Evolutionary conservation across 2,888 invertebrate genomes (phyloP).

Genomic region (Baccha elongata): DNA sequence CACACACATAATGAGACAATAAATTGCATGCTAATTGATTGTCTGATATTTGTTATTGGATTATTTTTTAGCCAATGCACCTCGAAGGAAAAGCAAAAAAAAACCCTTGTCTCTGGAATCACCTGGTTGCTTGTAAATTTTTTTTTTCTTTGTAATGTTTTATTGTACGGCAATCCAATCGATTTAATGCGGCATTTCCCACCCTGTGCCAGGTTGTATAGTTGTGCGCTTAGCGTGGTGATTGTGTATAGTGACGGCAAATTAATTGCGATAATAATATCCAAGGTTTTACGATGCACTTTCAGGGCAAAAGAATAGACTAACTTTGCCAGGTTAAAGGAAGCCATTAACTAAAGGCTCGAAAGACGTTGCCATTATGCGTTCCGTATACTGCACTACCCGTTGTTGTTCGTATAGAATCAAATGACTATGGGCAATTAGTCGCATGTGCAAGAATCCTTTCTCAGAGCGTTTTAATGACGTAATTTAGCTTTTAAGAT

Average conservation of each 20-base stretch:
- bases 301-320: slow-evolving; percentile 36
- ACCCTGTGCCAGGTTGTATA: slow-evolving; percentile 15
- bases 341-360: slow-evolving; percentile 56
- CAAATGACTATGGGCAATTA: slow-evolving; percentile 66
- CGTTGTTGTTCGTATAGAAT: slow-evolving; percentile 11
- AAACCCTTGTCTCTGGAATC: slow-evolving; percentile 12
- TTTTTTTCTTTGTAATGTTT: background rate
- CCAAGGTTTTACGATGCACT: slow-evolving; percentile 59
- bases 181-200: slow-evolving; percentile 47
- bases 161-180: slow-evolving; percentile 15
- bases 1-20: slow-evolving; percentile 60
- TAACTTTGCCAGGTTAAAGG: slow-evolving; percentile 41
- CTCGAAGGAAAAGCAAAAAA: background rate
- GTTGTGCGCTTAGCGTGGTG: slow-evolving; percentile 5
- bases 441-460: slow-evolving; percentile 55
- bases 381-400: background rate
- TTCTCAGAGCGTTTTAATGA: slow-evolving; percentile 57
- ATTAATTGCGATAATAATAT: slow-evolving; percentile 70
- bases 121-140: slow-evolving; percentile 7
- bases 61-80: slow-evolving; percentile 11
- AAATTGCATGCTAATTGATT: slow-evolving; percentile 68
- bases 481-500: slow-evolving; percentile 56
- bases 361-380: slow-evolving; percentile 24
- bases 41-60: slow-evolving; percentile 45
- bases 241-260: slow-evolving; percentile 55